Evolutionary conservation across 2,888 invertebrate genomes (phyloP).

Genomic region (Meteorus cinctellus): DNA sequence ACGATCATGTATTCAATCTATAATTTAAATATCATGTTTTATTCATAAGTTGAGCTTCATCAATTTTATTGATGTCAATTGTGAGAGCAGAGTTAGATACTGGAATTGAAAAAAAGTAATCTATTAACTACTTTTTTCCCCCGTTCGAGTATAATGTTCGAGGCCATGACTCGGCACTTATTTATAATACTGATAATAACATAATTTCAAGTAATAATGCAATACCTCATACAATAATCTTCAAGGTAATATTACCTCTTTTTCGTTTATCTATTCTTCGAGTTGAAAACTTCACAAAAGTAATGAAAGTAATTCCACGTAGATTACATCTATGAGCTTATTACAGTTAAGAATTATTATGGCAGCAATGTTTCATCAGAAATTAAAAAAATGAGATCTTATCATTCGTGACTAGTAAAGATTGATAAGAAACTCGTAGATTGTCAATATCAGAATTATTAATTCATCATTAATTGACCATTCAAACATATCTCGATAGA

Average conservation of each 20-base stretch:
- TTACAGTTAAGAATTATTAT: not conserved
- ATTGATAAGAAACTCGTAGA: not conserved
- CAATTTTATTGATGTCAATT: not conserved
- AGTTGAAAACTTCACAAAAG: not conserved
- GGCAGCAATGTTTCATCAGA: not conserved
- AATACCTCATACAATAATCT: not conserved
- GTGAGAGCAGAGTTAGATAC: not conserved
- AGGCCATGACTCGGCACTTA: slow-evolving; percentile 7
- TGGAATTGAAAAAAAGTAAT: not conserved
- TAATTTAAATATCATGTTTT: not conserved
- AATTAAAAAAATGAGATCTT: not conserved
- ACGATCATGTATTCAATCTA: slow-evolving; percentile 81
- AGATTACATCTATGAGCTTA: not conserved
- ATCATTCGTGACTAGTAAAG: not conserved
- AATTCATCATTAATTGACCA: not conserved
- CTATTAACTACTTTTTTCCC: not conserved
- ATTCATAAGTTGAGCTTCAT: slow-evolving; percentile 4
- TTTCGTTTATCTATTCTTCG: not conserved
- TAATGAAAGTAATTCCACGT: not conserved
- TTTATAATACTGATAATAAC: not conserved
- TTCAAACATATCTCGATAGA: not conserved
- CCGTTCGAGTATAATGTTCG: not conserved
- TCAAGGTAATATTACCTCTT: not conserved
- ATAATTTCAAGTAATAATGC: not conserved
- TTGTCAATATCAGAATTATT: not conserved